A percentile compares a stretch with the other conserved stretches of the same genome.
phyloP scores from a whole-genome alignment of 2,113 vertebrate species.

The Pipra filicauda region DNA sequence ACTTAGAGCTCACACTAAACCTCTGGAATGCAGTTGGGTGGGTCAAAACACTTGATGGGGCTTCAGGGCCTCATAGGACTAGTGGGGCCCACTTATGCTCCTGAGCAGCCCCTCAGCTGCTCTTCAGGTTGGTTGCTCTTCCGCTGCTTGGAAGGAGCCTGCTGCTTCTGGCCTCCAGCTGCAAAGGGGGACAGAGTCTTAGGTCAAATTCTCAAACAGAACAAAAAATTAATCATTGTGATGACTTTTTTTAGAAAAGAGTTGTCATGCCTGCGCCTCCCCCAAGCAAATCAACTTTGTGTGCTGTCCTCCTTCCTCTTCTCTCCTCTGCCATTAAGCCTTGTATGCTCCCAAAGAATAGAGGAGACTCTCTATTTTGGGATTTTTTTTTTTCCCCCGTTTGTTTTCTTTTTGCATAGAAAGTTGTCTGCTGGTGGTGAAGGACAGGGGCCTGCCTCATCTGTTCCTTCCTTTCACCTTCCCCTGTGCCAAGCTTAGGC shows the following conservation, averaged over 20 bases:
- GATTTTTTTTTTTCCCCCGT: neutral
- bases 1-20: neutral
- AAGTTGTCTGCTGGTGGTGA: neutral
- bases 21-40: rapidly evolving
- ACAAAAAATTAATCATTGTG: neutral
- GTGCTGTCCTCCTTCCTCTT: neutral
- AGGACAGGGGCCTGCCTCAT: constrained; percentile 4
- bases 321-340: neutral
- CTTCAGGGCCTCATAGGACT: neutral
- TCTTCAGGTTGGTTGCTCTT: neutral
- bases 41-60: neutral
- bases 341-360: neutral
- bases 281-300: neutral
- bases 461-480: constrained; percentile 44
- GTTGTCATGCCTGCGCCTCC: neutral
- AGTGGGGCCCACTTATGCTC: neutral
- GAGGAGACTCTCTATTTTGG: neutral
- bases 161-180: neutral
- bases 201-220: neutral
- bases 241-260: neutral
- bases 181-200: neutral
- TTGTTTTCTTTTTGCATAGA: neutral
- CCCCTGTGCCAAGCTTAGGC: constrained; percentile 28
- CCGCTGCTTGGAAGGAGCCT: constrained; percentile 28
- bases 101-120: neutral